Evolutionary conservation across 2,797 vertebrate genomes (phyloP).

Genomic region (Acipenser ruthenus): DNA sequence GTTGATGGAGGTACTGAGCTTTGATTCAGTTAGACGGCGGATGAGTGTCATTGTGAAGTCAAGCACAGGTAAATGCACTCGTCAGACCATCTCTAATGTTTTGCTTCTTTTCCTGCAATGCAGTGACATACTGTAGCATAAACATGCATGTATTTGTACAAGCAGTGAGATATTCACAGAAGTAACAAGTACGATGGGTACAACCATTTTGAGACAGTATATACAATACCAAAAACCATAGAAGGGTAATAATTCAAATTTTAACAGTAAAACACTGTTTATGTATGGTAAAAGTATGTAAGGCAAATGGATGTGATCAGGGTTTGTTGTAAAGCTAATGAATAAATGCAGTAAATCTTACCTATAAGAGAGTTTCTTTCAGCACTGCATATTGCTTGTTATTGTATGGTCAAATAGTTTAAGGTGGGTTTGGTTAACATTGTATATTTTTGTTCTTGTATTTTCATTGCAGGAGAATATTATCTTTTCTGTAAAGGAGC

Average conservation of each 20-base stretch:
- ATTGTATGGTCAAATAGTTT: no score
- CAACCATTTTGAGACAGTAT: no score
- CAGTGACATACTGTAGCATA: not conserved
- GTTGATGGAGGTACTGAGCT: conserved; percentile 81
- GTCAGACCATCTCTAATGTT: not conserved
- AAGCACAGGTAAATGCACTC: conserved; percentile 56
- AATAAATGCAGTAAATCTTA: not conserved
- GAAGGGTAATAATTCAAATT: no score
- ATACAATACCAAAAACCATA: no score
- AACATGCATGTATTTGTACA: no score
- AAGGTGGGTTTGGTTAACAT: not conserved
- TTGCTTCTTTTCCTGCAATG: not conserved
- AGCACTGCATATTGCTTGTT: not conserved
- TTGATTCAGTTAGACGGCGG: conserved; percentile 87
- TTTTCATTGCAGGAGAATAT: conserved; percentile 64
- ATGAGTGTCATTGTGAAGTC: conserved; percentile 93
- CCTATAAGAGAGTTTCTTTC: no score
- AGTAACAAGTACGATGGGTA: no score
- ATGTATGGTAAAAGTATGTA: no score
- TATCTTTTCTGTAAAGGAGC: conserved; percentile 95
- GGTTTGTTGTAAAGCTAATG: not conserved
- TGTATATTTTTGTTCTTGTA: conserved; percentile 1
- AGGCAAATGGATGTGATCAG: no score
- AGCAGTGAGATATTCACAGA: no score
- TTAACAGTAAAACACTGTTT: no score